Base-by-base conservation (phyloP, 2,888 invertebrate genomes). In the Piscicola geometra region DNA sequence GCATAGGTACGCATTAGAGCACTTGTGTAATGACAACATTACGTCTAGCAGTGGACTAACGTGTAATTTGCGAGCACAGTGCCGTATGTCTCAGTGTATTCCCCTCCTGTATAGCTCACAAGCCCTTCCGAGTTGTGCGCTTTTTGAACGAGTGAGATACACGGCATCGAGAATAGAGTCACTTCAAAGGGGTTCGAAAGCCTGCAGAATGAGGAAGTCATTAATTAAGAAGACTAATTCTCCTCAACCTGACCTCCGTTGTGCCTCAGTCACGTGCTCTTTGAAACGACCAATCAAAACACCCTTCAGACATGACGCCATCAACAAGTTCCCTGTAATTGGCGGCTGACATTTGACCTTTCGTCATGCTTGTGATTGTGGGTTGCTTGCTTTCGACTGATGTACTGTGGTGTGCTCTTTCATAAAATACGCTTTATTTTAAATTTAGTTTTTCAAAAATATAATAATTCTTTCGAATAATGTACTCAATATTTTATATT, bases 21-120 rank as follows among this genome's bases (percentile, higher is more conserved):
- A 25, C 60, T 56, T 56, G 60, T 56, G 60, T 56, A 56, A 56
- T 56, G 60, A 56, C 60, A 56, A 56, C 60, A 56, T 56, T 56
- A 56, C 60, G 60, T 56, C 60, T 56, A 56, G 60, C n/a, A n/a
- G 60, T 21, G 60, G 60, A 25, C 60, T 56, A 56, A 56, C 60
- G 60, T 56, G 60, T 56, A 56, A 56, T 56, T 56, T 56, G 25
- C n/a, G n/a, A 56, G 15, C n/a, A 5, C 60, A 56, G 60, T 56
- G 60, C 5, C 60, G 60, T 56, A 56, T 56, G 60, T 56, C 5
- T 18, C 21, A 47, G 50, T n/a, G n/a, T 21, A 47, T 47, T 47
- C 9, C 12, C 50, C 50, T 47, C 21, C 50, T 47, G 50, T 47
- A 47, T 21, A 47, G 50, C 9, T 47, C 12, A 15, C 12, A 21